phyloP scores from a whole-genome alignment of 2,888 invertebrate genomes.

The Stratiomys singularior region DNA sequence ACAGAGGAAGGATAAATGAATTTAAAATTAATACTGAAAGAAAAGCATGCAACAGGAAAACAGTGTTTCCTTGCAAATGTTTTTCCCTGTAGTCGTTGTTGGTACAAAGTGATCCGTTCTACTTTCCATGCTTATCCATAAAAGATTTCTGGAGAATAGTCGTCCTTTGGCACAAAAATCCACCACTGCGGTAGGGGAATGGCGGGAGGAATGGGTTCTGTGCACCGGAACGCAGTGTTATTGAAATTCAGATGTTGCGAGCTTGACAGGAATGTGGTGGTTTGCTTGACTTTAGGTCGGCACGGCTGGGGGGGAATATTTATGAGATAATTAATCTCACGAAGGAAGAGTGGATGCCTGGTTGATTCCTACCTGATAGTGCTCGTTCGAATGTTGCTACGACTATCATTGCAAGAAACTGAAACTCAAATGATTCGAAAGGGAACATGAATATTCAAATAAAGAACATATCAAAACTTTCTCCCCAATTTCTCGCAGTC shows the following conservation, averaged over 20 bases:
- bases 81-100: not conserved
- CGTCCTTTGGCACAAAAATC: constrained; percentile 11
- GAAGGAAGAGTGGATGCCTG: no score
- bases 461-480: no score
- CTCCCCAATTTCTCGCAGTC: not conserved
- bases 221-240: no score
- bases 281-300: not conserved
- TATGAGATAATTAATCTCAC: no score
- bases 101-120: not conserved
- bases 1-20: constrained; percentile 35
- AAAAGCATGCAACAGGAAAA: constrained; percentile 38
- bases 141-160: not conserved
- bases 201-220: not conserved
- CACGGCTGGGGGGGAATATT: no score
- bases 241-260: no score
- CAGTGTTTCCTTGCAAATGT: constrained; percentile 26
- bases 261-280: no score
- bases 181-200: not conserved
- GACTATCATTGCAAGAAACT: no score
- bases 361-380: no score
- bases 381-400: no score
- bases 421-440: no score
- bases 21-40: constrained; percentile 20
- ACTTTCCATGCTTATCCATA: not conserved
- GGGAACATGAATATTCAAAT: no score